Percentiles rank a stretch among this genome's conserved stretches.
Evolutionary conservation across 2,113 vertebrate species (phyloP).

Genomic region (Rhynchopsitta pachyrhyncha): DNA sequence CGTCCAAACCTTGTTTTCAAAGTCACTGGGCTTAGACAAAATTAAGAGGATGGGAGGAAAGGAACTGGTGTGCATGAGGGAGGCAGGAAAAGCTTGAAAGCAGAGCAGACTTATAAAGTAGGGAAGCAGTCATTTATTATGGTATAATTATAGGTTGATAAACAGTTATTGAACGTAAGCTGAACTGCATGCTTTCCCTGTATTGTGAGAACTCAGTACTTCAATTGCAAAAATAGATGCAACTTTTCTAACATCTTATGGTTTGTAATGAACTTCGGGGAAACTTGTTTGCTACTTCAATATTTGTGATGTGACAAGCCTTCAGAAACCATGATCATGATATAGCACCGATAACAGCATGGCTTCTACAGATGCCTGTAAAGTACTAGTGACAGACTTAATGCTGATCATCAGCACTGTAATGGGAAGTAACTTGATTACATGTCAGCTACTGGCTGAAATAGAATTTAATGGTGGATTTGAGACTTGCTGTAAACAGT

Average conservation of each 20-base stretch:
- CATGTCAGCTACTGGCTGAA: background rate
- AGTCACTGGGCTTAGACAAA: background rate
- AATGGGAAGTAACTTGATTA: background rate
- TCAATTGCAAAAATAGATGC: background rate
- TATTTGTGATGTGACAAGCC: background rate
- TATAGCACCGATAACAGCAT: background rate
- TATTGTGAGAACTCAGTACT: background rate
- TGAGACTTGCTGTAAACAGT: background rate
- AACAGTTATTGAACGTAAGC: background rate
- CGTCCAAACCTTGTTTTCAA: background rate
- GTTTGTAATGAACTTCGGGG: background rate
- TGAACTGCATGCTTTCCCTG: background rate
- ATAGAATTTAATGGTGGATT: background rate
- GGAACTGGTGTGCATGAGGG: background rate
- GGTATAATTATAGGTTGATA: background rate
- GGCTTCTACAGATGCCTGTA: background rate
- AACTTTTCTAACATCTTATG: background rate
- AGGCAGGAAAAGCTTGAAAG: background rate
- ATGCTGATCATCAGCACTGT: background rate
- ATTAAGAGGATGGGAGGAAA: background rate
- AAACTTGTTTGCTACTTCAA: slow-evolving; percentile 39
- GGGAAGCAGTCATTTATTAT: background rate
- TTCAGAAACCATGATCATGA: background rate
- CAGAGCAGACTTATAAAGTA: background rate
- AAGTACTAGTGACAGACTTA: background rate